A percentile compares a stretch with the other conserved stretches of the same genome.
phyloP scores from a whole-genome alignment of 2,888 invertebrate genomes.

The Amblyteles armatorius region DNA sequence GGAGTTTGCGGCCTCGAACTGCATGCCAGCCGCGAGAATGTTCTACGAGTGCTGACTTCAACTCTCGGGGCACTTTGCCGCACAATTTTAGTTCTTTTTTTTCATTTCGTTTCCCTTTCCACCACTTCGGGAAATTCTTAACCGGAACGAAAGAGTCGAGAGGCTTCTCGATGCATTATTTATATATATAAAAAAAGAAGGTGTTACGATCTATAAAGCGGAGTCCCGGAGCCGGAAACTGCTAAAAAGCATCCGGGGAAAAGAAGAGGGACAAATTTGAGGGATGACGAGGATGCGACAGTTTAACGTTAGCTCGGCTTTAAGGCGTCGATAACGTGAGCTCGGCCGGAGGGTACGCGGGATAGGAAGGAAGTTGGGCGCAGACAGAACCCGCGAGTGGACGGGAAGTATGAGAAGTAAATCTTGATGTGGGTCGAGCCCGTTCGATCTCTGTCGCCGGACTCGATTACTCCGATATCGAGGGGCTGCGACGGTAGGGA shows the following conservation, averaged over 20 bases:
- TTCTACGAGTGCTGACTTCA: conserved; percentile 58
- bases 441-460: conserved; percentile 33
- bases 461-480: conserved; percentile 51
- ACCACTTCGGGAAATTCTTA: conserved; percentile 30
- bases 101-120: conserved; percentile 41
- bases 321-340: conserved; percentile 20
- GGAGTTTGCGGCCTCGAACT: background rate
- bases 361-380: conserved; percentile 1
- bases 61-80: conserved; percentile 41
- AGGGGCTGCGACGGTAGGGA: conserved; percentile 16
- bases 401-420: conserved; percentile 37
- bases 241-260: background rate
- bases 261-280: background rate
- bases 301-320: conserved; percentile 42
- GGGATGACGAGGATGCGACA: background rate
- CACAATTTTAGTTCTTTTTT: conserved; percentile 33
- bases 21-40: background rate
- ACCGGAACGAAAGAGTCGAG: conserved; percentile 30
- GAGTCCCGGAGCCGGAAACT: background rate
- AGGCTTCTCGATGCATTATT: conserved; percentile 24
- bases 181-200: background rate
- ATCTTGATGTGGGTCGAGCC: conserved; percentile 25
- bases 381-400: background rate
- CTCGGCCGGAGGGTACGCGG: background rate
- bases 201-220: background rate